Evolutionary conservation across 2,113 vertebrate genomes (phyloP).

Genomic region (Monarcha castaneiventris): DNA sequence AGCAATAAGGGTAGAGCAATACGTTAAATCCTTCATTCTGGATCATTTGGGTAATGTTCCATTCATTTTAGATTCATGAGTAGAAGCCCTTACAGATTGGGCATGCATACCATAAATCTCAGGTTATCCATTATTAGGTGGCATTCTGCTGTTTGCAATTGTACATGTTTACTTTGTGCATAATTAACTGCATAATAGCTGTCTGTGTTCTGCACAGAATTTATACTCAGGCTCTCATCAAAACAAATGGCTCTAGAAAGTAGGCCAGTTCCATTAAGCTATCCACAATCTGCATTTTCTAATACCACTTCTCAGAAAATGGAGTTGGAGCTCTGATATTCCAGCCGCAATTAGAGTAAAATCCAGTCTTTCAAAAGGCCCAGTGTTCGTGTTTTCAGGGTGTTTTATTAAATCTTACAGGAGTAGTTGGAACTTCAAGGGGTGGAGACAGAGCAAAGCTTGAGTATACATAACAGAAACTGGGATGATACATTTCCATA

Average conservation of each 20-base stretch:
- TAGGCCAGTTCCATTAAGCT: constrained; percentile 69
- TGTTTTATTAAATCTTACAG: constrained; percentile 44
- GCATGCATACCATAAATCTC: constrained; percentile 78
- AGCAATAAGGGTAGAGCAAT: constrained; percentile 81
- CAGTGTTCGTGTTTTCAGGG: not conserved
- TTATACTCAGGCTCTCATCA: constrained; percentile 65
- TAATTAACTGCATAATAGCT: constrained; percentile 81
- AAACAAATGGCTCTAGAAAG: constrained; percentile 72
- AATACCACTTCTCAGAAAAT: constrained; percentile 47
- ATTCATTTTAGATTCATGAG: constrained; percentile 88
- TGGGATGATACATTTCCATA: constrained; percentile 62
- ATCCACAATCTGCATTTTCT: constrained; percentile 53
- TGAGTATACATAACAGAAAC: constrained; percentile 25
- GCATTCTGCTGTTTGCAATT: constrained; percentile 76
- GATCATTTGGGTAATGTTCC: constrained; percentile 90
- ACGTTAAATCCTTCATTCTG: constrained; percentile 84
- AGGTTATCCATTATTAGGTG: constrained; percentile 79
- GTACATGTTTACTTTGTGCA: constrained; percentile 81
- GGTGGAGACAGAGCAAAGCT: not conserved
- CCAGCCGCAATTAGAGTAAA: not conserved
- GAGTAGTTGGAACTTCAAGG: not conserved
- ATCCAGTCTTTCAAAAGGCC: not conserved
- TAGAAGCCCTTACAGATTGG: constrained; percentile 77
- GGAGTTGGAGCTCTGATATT: not conserved
- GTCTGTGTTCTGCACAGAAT: constrained; percentile 71